Evolutionary conservation across 2,797 vertebrate genomes (phyloP), one percentile per base, ranked within the genome.

Genomic region (Euthynnus affinis): DNA sequence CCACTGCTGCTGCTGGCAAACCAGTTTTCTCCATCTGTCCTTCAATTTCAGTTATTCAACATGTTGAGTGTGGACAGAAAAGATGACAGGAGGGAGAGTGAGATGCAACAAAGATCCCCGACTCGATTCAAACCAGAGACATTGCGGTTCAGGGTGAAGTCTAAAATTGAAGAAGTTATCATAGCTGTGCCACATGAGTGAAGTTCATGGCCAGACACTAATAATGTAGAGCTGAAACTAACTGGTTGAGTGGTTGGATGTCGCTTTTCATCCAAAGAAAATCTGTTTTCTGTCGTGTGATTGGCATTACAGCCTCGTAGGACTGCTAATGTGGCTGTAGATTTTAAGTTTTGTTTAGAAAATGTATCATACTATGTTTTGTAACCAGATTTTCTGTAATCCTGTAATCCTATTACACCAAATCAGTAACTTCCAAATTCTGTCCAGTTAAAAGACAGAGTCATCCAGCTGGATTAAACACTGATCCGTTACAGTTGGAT

Each of bases 401-500:
- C 73, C 74, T 52, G 57, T 72, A 82, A 90, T 88, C 79, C 75
- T 70, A 70, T 84, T 66, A 68, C 58, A 65, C 29, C 29, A 63
- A 87, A 73, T 70, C 18, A 85, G 69, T 63, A 49, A 76, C 44
- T 78, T 83, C 66, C 68, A 76, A 59, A 70, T 84, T 73, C 57
- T 57, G 73, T 76, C 60, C 56, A 78, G 53, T 71, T 75, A 78
- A 77, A 81, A 63, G 53, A 53, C 37, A 56, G 27, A 73, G 57
- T 61, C 71, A 73, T 78, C 22, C 63, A 58, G 56, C 59, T 78
- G 60, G 78, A 82, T 81, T 83, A 81, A 81, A 71, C 14, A 29
- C 70, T 81, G 66, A 84, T 88, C 3, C 52, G 83, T 27, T 66
- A 10, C 20, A 67, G 9, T 71, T 44, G 71, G 40, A 74, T 86